Base-by-base conservation (phyloP, 1,140 invertebrate genomes). In the Lepidotrigona ventralis region DNA sequence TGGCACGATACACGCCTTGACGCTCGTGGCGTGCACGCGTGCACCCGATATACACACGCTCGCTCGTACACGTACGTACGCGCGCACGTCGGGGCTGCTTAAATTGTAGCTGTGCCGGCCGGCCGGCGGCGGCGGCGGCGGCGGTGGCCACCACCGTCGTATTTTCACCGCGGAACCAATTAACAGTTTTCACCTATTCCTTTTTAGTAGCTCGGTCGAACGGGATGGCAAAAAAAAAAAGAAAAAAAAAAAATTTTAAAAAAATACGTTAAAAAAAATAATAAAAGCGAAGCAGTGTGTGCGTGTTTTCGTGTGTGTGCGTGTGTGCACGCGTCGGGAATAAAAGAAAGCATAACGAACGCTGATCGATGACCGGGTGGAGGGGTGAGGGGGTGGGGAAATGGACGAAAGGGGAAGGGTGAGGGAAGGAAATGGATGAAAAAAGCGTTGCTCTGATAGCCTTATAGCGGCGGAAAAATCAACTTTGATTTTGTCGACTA, bases 101-200 rank as follows among this genome's bases (percentile, higher is more conserved):
- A 88, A 88, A 89, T 88, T 86, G 85, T 78, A 79, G 85, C 86
- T 84, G 72, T 70, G 56, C 58, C 79, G 75, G 73, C 87, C 87
- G 75, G 60, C 75, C 33, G 33, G 33, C 33, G 33, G 33, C 33
- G 33, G 39, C 39, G 39, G 39, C 39, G 39, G 6, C 39, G 39
- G 6, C 0, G 39, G 39, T 6, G 87, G 82, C 88, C 79, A 85
- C 82, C 82, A 68, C 39, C 85, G 73, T 68, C 88, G 85, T 92
- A 92, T 92, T 92, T 91, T 85, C 87, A 89, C 70, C 86, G 75
- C 82, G 84, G 89, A 92, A 92, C 90, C 92, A 92, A 92, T 92
- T 92, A 92, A 89, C 91, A 85, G 87, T 91, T 91, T 91, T 90
- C 87, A 79, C 86, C 86, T 90, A 90, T 91, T 90, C 90, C 84